A percentile compares a stretch with the other conserved stretches of the same genome.
These are phyloP conservation scores for Onychostoma macrolepis DNA, from an alignment of 2,113 vertebrate genomes.

Conservation along the genomic window DNA sequence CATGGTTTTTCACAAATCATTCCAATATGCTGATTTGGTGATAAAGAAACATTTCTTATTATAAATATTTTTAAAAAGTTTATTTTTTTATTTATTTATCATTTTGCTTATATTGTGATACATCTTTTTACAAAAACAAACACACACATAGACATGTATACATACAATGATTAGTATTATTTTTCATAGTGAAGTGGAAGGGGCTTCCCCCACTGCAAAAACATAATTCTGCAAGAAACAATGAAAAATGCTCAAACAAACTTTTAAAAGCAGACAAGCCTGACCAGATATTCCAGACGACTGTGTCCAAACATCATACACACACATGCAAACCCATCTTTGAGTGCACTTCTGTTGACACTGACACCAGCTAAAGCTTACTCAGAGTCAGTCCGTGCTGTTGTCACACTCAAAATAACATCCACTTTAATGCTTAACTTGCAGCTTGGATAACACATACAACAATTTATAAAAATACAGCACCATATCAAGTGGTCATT, in stretches of 20 bases:
- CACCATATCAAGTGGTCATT: background rate
- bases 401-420: background rate
- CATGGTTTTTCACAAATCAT: background rate
- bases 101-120: too few species aligned
- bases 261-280: background rate
- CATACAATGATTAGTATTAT: too few species aligned
- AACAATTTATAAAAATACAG: background rate
- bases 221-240: background rate
- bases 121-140: too few species aligned
- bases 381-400: background rate
- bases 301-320: background rate
- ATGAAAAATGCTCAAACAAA: background rate
- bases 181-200: too few species aligned
- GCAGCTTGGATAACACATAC: background rate
- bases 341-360: background rate
- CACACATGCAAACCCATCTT: background rate
- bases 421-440: background rate
- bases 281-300: background rate
- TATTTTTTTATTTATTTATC: too few species aligned
- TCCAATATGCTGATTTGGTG: background rate
- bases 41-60: too few species aligned
- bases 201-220: too few species aligned
- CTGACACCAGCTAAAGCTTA: background rate
- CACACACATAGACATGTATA: too few species aligned
- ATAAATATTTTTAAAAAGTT: too few species aligned